Base-by-base conservation (phyloP, 1,140 invertebrate genomes). In the Drosophila nebulosa region DNA sequence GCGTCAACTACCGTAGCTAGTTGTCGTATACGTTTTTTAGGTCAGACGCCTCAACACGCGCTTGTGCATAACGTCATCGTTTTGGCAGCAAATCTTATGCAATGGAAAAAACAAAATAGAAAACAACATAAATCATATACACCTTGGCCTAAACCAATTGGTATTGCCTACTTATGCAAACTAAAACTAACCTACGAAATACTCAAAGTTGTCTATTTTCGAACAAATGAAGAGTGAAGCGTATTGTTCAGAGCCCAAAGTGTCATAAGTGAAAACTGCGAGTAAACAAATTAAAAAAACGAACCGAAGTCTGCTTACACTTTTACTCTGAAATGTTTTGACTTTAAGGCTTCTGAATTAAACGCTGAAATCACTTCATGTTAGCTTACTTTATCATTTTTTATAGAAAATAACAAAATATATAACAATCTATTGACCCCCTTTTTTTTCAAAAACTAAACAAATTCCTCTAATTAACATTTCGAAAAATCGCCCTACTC, bases 1-100 rank as follows among this genome's bases (percentile, higher is more conserved):
- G 81, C 80, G 81, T 85, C 81, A 70, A 77, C 78, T 64, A 78
- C 69, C 78, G 78, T 75, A 68, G 79, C 27, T 66, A 21, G 32
- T 21, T 42, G 60, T 59, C 63, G 57, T 60, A 72, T 35, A 30
- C 24, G 36, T n/a, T 85, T 86, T 85, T 86, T 85, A 60, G 80
- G 80, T 85, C 80, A 81, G 50, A 26, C 70, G 74, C 70, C 69
- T 64, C 26, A 79, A 78, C 80, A 86, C 80, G 80, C 80, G 81
- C 68, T 57, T 69, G 56, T 32, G 65, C 80, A 67, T 66, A 64
- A 67, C 72, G 70, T 74, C 72, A 74, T 74, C 72, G 50, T 42
- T 42, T 42, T 42, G 30, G 57, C 30, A 42, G 36, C 53, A 42
- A 53, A 16, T 46, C 75, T 78, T 83, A 84, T 84, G 78, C 83